Evolutionary conservation across 2,888 invertebrate genomes (phyloP).

Genomic region (Lasioglossum malachurum): DNA sequence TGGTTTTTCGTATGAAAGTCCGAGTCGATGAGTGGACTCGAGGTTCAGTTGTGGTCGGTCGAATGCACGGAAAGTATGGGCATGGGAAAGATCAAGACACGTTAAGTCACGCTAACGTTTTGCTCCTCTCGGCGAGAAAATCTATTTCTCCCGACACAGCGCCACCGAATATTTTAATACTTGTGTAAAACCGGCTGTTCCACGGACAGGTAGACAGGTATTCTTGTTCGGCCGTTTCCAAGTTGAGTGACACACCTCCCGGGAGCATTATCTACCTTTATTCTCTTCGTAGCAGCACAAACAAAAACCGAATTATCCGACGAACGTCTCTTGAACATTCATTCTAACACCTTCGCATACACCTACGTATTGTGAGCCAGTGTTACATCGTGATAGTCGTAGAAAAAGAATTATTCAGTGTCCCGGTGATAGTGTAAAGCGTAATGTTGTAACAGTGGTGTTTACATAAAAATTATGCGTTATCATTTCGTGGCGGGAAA

Average conservation of each 20-base stretch:
- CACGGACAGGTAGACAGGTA: slow-evolving; percentile 53
- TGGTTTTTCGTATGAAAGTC: slow-evolving; percentile 63
- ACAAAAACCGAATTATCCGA: not conserved
- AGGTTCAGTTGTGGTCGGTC: slow-evolving; percentile 53
- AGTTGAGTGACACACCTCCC: slow-evolving; percentile 57
- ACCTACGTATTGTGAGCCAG: slow-evolving; percentile 33
- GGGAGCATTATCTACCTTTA: slow-evolving; percentile 16
- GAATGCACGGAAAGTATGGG: slow-evolving; percentile 46
- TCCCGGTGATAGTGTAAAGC: slow-evolving; percentile 36
- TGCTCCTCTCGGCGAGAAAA: slow-evolving; percentile 19
- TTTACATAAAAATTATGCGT: slow-evolving; percentile 14
- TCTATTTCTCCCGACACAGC: slow-evolving; percentile 25
- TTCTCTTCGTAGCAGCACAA: not conserved
- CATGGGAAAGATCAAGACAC: slow-evolving; percentile 23
- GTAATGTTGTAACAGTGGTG: slow-evolving; percentile 37
- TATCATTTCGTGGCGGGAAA: slow-evolving; percentile 51
- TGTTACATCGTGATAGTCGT: slow-evolving; percentile 28
- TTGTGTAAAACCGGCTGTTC: slow-evolving; percentile 58
- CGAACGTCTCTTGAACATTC: slow-evolving; percentile 17
- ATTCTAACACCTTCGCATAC: not conserved
- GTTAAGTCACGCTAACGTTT: slow-evolving; percentile 10
- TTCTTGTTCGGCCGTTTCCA: slow-evolving; percentile 35
- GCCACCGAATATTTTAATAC: slow-evolving; percentile 52
- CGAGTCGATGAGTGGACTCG: slow-evolving; percentile 39
- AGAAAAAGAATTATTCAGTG: slow-evolving; percentile 24